A percentile compares a stretch with the other conserved stretches of the same genome.
Conservation (phyloP, 2,797 vertebrate species). For the Graptemys geographica region DNA sequence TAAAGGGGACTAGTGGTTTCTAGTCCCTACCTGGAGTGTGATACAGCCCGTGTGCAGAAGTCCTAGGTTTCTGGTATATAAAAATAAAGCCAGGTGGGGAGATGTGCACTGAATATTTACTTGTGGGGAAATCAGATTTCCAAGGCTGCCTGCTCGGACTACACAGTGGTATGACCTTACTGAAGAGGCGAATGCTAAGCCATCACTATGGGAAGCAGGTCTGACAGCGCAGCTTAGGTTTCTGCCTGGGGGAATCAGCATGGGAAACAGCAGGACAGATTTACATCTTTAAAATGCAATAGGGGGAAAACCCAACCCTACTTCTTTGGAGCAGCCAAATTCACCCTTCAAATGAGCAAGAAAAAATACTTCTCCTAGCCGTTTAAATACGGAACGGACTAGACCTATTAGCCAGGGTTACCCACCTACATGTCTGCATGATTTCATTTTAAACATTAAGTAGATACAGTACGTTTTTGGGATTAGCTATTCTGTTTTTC, state of each 20-base stretch:
- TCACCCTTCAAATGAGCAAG: not conserved
- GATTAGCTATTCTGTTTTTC: not conserved
- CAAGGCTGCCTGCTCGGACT: conserved; percentile 31
- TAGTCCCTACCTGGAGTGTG: conserved; percentile 10
- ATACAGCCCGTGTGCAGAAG: conserved; percentile 1
- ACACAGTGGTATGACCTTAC: not conserved
- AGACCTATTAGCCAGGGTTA: not conserved
- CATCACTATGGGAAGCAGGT: not conserved
- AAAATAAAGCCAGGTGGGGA: conserved; percentile 23
- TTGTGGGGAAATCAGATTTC: not conserved
- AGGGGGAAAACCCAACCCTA: not conserved
- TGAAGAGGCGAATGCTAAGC: conserved; percentile 17
- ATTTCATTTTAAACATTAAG: not conserved
- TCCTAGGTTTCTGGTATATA: not conserved
- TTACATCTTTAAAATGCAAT: not conserved
- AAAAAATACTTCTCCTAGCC: not conserved
- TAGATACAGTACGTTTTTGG: not conserved
- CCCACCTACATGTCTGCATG: not conserved
- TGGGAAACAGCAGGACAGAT: conserved; percentile 23
- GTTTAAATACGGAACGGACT: not conserved
- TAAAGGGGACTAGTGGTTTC: not conserved
- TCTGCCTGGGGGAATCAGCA: conserved; percentile 17
- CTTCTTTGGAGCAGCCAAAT: not conserved
- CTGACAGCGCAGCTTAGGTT: conserved; percentile 7
- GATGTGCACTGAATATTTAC: conserved; percentile 8